phyloP scores from a whole-genome alignment of 2,113 vertebrate genomes.

The Cyphomyrus plagiostoma region DNA sequence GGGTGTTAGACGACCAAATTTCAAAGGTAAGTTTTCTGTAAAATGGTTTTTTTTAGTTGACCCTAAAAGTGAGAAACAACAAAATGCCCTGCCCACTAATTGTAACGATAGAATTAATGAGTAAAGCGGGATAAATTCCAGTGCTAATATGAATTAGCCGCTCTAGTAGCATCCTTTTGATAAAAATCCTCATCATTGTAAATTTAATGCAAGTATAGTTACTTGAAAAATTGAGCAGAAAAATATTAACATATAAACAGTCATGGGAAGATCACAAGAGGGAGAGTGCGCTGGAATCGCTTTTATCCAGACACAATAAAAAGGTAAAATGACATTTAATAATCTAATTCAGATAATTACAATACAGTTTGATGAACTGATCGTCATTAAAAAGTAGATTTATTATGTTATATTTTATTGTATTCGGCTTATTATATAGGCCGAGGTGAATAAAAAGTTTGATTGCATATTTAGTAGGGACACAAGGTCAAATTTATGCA shows the following conservation, averaged over 20 bases:
- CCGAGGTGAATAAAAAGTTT: background rate
- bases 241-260: background rate
- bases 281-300: background rate
- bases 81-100: slow-evolving; percentile 10
- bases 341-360: background rate
- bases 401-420: background rate
- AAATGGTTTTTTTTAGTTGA: background rate
- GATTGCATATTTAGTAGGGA: background rate
- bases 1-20: background rate
- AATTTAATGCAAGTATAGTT: background rate
- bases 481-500: background rate
- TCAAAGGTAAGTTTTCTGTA: background rate
- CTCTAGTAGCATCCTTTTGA: background rate
- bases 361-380: background rate
- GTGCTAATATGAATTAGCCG: background rate
- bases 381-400: background rate
- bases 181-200: background rate
- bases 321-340: slow-evolving; percentile 3
- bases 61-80: slow-evolving; percentile 1
- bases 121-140: background rate
- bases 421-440: background rate
- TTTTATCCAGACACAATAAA: background rate
- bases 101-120: slow-evolving; percentile 17
- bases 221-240: background rate
- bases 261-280: background rate